Conservation (phyloP, 2,113 vertebrate species). For the Thamnaconus septentrionalis region DNA sequence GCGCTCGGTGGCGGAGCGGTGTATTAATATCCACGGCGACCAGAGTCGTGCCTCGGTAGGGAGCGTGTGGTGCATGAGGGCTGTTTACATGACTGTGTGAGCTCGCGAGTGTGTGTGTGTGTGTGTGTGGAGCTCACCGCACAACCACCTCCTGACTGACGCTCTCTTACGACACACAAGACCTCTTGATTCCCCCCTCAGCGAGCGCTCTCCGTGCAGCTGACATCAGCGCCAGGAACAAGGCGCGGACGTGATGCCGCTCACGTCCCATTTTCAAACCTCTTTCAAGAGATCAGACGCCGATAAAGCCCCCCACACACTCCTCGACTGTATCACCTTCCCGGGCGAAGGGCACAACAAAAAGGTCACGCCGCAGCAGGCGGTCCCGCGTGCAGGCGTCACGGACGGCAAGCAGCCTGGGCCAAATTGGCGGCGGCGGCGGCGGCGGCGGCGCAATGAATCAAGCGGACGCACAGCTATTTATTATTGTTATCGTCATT, state of each 20-base stretch:
- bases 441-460: too few species aligned
- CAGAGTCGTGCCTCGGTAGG: constrained; percentile 58
- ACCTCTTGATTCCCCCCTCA: constrained; percentile 6
- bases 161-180: too few species aligned
- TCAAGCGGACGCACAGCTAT: too few species aligned
- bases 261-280: constrained; percentile 21
- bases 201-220: constrained; percentile 33
- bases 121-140: not conserved
- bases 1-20: constrained; percentile 59
- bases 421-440: too few species aligned
- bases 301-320: too few species aligned
- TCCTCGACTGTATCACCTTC: too few species aligned
- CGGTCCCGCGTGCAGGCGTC: too few species aligned
- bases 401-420: too few species aligned
- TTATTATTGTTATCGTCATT: not conserved
- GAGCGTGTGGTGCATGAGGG: constrained; percentile 33
- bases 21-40: constrained; percentile 77
- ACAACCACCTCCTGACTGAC: too few species aligned
- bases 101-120: constrained; percentile 4
- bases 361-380: too few species aligned
- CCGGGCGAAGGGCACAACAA: too few species aligned
- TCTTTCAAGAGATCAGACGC: too few species aligned
- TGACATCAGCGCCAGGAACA: constrained; percentile 12
- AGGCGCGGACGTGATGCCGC: constrained; percentile 10
- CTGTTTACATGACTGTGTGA: constrained; percentile 31